Evolutionary conservation across 64 coral and sea anemone species (phyloP).

Genomic region (Dendronephthya gigantea): DNA sequence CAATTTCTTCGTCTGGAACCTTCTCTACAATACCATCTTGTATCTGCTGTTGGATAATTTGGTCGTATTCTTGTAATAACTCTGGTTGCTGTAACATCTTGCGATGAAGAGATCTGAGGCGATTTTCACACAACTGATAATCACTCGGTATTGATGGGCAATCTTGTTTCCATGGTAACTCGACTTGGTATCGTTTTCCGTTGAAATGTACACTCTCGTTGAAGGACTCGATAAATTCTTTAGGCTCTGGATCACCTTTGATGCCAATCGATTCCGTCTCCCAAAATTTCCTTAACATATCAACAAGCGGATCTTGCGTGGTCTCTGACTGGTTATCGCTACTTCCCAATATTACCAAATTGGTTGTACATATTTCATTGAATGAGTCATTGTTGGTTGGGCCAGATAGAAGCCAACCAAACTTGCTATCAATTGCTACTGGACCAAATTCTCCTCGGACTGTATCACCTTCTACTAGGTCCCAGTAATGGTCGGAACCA

Average conservation of each 20-base stretch:
- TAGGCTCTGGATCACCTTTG: not conserved
- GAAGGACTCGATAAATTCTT: not conserved
- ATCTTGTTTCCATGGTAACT: conserved; percentile 21
- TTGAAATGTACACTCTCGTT: conserved; percentile 19
- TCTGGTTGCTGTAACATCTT: conserved; percentile 18
- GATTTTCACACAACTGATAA: conserved; percentile 12
- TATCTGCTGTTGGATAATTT: conserved; percentile 29
- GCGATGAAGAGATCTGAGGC: conserved; percentile 17
- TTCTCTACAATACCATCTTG: conserved; percentile 29
- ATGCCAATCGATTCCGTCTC: conserved; percentile 33
- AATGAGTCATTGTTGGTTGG: not conserved
- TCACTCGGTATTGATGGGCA: conserved; percentile 17
- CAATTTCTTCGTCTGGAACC: not conserved
- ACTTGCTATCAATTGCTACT: conserved; percentile 4
- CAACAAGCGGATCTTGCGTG: conserved; percentile 8
- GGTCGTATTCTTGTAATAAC: conserved; percentile 13
- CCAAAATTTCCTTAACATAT: conserved; percentile 20
- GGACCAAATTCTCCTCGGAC: not conserved
- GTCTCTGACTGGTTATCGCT: not conserved
- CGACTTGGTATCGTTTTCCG: not conserved
- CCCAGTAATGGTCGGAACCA: not conserved
- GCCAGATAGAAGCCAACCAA: not conserved
- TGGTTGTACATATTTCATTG: not conserved
- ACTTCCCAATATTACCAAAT: not conserved
- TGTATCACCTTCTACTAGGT: not conserved